Evolutionary conservation across 2,113 vertebrate species (phyloP), one percentile per base, ranked within the genome.

Genomic region (Sprattus sprattus): DNA sequence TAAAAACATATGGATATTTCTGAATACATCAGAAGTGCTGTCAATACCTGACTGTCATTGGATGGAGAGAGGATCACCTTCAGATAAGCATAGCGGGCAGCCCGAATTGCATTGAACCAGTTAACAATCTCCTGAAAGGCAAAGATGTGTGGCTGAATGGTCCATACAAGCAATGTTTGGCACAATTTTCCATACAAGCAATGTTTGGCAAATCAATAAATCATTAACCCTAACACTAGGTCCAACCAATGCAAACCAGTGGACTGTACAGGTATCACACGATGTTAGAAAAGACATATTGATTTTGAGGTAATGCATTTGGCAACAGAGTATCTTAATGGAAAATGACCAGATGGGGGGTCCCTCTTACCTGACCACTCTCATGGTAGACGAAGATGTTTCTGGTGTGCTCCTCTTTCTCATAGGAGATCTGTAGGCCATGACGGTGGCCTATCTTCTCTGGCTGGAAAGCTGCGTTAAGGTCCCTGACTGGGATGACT

Each of bases 91-190:
- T 96, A 96, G 28, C 97, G 97, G 82, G 95, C 96, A 20, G 96
- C 97, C 0, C 98, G 96, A 57, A 99, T 97, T 22, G 95, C 95
- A 44, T 97, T 99, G 93, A 95, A 99, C 98, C 98, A 99, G 82
- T 95, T 94, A 86, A 98, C 97, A 83, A 98, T 98, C 91, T 97
- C 97, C 98, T 99, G 22, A 88, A 89, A 32, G 64, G 25, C 22
- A 71, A 5, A 39, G 71, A 67, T 67, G 28, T 25, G 2, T 2
- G 7, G n/a, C 32, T 39, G 71, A 78, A 44, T 78, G 71, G 39
- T 15, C 11, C 32, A 44, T 15, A 16, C 71, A 78, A 4, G 1
- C 71, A 78, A 32, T n/a, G 2, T 52, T 52, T 52, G 6, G 6
- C 6, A 8, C 13, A 54, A 13, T 15, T 16, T 54, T 54, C 16